These are phyloP conservation scores for Dendrophyllia cribrosa DNA, from an alignment of 64 coral and sea anemone species.

Conservation along the genomic window DNA sequence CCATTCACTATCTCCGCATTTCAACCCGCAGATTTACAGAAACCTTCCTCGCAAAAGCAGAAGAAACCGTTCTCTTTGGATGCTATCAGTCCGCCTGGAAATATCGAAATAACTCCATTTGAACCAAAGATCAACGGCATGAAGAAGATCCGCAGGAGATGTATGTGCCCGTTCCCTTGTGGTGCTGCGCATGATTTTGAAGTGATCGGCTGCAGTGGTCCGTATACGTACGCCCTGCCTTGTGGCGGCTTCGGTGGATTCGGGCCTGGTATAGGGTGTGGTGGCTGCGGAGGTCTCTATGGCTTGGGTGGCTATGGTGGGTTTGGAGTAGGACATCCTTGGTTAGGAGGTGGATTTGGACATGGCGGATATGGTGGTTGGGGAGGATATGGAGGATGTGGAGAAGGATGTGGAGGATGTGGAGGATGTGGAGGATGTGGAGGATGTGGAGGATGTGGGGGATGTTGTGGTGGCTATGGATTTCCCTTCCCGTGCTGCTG, in stretches of 20 bases:
- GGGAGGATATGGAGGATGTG: not conserved
- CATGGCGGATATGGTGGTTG: not conserved
- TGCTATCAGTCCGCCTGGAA: not conserved
- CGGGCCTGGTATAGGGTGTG: conserved; percentile 11
- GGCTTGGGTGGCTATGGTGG: conserved; percentile 20
- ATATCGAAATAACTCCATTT: conserved; percentile 41
- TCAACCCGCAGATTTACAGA: not conserved
- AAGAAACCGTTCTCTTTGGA: not conserved
- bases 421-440: conserved; percentile 3
- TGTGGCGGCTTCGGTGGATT: conserved; percentile 4
- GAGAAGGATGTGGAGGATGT: conserved; percentile 1
- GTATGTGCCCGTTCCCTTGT: conserved; percentile 39
- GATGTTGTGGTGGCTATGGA: conserved; percentile 8
- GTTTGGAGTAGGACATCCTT: not conserved
- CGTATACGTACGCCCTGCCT: conserved; percentile 20
- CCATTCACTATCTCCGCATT: conserved; percentile 32
- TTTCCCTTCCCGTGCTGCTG: conserved; percentile 19
- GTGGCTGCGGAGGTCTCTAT: not conserved
- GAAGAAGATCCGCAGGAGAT: conserved; percentile 38
- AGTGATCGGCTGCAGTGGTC: conserved; percentile 40
- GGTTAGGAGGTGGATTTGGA: not conserved
- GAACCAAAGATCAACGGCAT: not conserved
- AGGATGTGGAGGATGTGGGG: not conserved
- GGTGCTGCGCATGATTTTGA: not conserved
- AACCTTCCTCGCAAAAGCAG: not conserved